phyloP scores from a whole-genome alignment of 2,888 invertebrate genomes.

The Orthosia cruda region DNA sequence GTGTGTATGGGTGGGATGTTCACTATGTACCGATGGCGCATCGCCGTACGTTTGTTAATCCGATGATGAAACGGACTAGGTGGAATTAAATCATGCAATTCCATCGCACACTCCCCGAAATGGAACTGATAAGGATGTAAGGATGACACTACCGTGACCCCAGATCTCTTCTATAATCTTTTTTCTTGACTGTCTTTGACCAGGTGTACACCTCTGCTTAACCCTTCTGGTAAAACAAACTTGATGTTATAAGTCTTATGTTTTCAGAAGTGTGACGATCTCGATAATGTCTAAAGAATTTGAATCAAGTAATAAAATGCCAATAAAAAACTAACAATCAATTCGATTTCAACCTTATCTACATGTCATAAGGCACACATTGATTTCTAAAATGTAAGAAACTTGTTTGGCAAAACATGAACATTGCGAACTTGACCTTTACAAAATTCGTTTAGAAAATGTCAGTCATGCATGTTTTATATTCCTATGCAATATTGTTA shows the following conservation, averaged over 20 bases:
- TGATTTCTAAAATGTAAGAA: background rate
- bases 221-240: background rate
- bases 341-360: constrained; percentile 4
- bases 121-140: too few relatives aligned
- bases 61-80: too few relatives aligned
- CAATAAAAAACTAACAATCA: constrained; percentile 2
- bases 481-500: background rate
- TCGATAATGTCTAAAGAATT: background rate
- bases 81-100: too few relatives aligned
- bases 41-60: too few relatives aligned
- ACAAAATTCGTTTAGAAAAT: constrained; percentile 11
- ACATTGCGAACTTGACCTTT: constrained; percentile 25
- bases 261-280: background rate
- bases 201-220: background rate
- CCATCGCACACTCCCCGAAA: too few relatives aligned
- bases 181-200: background rate
- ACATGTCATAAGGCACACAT: background rate
- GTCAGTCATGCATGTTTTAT: background rate
- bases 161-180: too few relatives aligned
- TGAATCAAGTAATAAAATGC: background rate
- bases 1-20: too few relatives aligned
- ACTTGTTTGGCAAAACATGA: background rate
- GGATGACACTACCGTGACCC: too few relatives aligned
- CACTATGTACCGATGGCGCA: too few relatives aligned
- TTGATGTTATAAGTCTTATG: background rate